These are phyloP conservation scores for Gobiocypris rarus DNA, from an alignment of 2,113 vertebrate species.

Conservation along the genomic window DNA sequence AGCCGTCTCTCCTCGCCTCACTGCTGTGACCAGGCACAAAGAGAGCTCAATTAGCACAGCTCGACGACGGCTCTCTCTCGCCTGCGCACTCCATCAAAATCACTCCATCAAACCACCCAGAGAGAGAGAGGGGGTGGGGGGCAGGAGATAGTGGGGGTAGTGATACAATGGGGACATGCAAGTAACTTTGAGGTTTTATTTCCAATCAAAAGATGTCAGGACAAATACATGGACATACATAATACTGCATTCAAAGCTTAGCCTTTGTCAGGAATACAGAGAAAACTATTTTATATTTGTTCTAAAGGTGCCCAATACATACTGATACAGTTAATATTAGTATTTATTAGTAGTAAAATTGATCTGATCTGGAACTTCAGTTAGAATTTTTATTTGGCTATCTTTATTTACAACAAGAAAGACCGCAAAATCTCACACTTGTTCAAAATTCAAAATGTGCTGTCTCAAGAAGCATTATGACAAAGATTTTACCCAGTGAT, in stretches of 20 bases:
- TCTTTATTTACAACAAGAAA: no score
- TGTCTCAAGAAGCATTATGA: no score
- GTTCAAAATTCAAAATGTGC: no score
- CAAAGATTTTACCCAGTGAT: no score
- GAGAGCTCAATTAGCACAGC: conserved; percentile 79
- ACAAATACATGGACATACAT: conserved; percentile 51
- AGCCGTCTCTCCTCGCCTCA: conserved; percentile 66
- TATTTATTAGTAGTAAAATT: not conserved
- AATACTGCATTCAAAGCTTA: not conserved
- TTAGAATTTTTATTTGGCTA: no score
- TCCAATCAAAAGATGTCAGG: conserved; percentile 67
- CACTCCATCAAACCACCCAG: conserved; percentile 65
- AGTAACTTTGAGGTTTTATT: conserved; percentile 64
- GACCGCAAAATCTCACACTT: no score
- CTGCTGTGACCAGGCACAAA: conserved; percentile 75
- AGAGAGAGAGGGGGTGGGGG: conserved; percentile 32
- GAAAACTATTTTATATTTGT: not conserved
- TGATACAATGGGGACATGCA: not conserved
- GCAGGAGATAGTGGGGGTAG: not conserved
- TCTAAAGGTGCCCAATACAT: not conserved
- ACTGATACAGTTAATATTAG: not conserved
- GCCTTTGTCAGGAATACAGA: not conserved
- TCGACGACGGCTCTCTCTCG: conserved; percentile 56
- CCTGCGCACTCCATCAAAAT: conserved; percentile 62
- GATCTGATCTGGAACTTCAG: no score